These are phyloP conservation scores for Phoxinus dragarum DNA, from an alignment of 2,797 vertebrate species.

Conservation along the genomic window DNA sequence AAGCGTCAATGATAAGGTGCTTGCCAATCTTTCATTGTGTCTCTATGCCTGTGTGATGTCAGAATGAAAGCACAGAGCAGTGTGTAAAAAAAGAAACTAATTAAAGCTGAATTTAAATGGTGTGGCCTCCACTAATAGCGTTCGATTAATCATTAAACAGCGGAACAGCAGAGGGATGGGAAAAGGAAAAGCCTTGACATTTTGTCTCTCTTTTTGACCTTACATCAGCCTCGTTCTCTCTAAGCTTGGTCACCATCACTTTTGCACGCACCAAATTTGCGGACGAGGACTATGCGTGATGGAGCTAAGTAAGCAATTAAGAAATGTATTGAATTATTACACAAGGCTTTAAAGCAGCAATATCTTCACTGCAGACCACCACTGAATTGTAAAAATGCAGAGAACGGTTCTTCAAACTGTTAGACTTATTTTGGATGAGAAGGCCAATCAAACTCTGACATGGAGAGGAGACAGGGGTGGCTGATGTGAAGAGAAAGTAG, in stretches of 20 bases:
- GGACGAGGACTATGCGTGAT: background rate
- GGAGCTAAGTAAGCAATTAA: constrained; percentile 60
- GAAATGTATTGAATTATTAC: constrained; percentile 60
- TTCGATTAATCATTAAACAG: constrained; percentile 79
- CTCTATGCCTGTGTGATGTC: constrained; percentile 66
- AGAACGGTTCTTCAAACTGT: constrained; percentile 42
- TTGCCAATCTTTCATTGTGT: constrained; percentile 73
- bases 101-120: constrained; percentile 76
- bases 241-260: constrained; percentile 56
- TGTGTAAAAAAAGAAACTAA: constrained; percentile 74
- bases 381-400: constrained; percentile 34
- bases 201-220: constrained; percentile 56
- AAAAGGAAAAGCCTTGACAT: constrained; percentile 60
- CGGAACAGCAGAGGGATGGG: constrained; percentile 44
- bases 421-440: constrained; percentile 50
- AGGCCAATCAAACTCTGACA: constrained; percentile 50
- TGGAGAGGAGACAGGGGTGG: constrained; percentile 57
- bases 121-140: constrained; percentile 72
- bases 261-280: constrained; percentile 37
- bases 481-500: constrained; percentile 44
- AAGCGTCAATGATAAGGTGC: constrained; percentile 71
- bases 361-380: background rate
- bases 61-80: constrained; percentile 62
- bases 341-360: constrained; percentile 45
- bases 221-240: constrained; percentile 57